Percentiles rank a stretch among this genome's conserved stretches.
phyloP scores from a whole-genome alignment of 2,113 vertebrate species.

The Eubucco bourcierii region DNA sequence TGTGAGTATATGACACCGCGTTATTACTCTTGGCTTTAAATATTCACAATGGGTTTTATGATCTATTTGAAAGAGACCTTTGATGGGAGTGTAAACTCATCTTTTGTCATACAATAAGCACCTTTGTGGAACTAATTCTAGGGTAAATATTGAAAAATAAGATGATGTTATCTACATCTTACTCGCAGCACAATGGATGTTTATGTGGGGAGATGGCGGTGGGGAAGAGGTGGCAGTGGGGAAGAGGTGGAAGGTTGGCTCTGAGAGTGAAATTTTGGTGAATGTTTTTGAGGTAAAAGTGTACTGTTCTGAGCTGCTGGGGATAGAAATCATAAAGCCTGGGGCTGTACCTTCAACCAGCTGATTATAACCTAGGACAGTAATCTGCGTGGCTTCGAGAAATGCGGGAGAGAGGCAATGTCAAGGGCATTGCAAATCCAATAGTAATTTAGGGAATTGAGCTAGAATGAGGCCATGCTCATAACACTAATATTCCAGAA shows the following conservation, averaged over 20 bases:
- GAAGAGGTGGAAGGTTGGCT: conserved; percentile 36
- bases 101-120: conserved; percentile 10
- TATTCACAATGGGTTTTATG: conserved; percentile 64
- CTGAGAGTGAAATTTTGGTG: conserved; percentile 42
- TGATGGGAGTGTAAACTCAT: conserved; percentile 31
- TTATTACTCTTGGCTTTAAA: conserved; percentile 68
- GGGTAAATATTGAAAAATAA: conserved; percentile 59
- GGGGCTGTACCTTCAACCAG: neutral
- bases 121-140: conserved; percentile 17
- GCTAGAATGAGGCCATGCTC: conserved; percentile 4
- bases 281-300: conserved; percentile 14
- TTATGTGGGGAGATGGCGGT: neutral
- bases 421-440: conserved; percentile 50
- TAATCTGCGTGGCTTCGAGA: conserved; percentile 59
- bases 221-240: conserved; percentile 28
- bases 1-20: conserved; percentile 58
- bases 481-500: neutral
- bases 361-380: conserved; percentile 33
- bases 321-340: conserved; percentile 24
- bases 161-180: neutral
- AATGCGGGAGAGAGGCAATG: conserved; percentile 1
- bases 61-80: conserved; percentile 55
- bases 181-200: neutral
- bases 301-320: neutral
- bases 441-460: conserved; percentile 28